Base-by-base conservation (phyloP, 2,113 vertebrate species). In the Piaya cayana region DNA sequence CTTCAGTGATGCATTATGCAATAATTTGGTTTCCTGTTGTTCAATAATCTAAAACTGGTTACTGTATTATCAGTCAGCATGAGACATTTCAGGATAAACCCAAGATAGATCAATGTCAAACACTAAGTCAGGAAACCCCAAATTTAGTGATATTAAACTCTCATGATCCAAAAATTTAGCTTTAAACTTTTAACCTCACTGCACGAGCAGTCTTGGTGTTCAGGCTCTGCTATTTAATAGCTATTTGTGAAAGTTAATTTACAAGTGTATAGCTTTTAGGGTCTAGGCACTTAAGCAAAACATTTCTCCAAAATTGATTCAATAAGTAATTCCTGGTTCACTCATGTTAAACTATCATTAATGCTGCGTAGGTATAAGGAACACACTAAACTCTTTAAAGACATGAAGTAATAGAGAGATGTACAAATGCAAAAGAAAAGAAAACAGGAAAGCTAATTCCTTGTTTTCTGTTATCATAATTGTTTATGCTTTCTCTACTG, bases 1-100 rank as follows among this genome's bases (percentile, higher is more conserved):
- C 45, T 75, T 88, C 76, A 81, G 72, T 88, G 47, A 93, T 27
- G 20, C 81, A 70, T 30, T 29, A 78, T 45, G n/a, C 95, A 95
- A 90, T 77, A 47, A 88, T 39, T 77, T 12, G 0, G 12, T 90
- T 92, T 64, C 39, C 36, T 19, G 16, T 81, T 60, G 67, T 60
- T 86, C 37, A 75, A 14, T 43, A 39, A 70, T 23, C 59, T 71
- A 75, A 83, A 80, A 39, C 27, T 16, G 36, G 21, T 53, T 69
- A 17, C 42, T 47, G n/a, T 26, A 43, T 17, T 43, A 83, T 50
- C 56, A 74, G 79, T 47, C 45, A 58, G 14, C 8, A 20, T 3
- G 34, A 82, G 52, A 15, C 5, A 16, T 4, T 9, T 37, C 74
- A 59, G 75, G 59, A 70, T 27, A 91, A 92, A 82, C 18, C 53